Conservation (phyloP, 53 echinoderm and acorn worm species). For the Luidia sarsii region DNA sequence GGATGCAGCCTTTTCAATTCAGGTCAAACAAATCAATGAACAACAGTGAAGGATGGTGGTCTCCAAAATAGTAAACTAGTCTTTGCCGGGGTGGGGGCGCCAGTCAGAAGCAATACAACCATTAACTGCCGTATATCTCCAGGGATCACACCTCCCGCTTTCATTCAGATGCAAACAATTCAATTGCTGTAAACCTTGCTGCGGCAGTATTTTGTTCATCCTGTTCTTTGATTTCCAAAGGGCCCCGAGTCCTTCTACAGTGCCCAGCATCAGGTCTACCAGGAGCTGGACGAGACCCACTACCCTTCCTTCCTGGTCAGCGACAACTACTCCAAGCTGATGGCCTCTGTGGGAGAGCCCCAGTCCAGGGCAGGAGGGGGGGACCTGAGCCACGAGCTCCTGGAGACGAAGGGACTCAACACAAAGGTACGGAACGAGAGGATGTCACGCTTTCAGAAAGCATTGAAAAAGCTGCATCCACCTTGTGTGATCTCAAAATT, state of each 20-base stretch:
- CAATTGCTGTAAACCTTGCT: neutral
- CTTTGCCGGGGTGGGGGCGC: too few relatives aligned
- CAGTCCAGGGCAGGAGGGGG: neutral
- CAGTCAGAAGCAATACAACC: too few relatives aligned
- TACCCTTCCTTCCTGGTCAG: constrained; percentile 96
- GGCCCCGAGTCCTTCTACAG: constrained; percentile 96
- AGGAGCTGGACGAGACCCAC: constrained; percentile 81
- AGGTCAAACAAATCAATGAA: too few relatives aligned
- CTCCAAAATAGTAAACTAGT: too few relatives aligned
- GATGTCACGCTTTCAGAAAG: too few relatives aligned
- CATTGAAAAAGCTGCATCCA: too few relatives aligned
- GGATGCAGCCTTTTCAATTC: too few relatives aligned
- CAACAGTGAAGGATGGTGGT: neutral
- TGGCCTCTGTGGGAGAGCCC: constrained; percentile 25
- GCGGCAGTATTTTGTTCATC: neutral
- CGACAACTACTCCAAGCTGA: constrained; percentile 76
- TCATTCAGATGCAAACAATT: too few relatives aligned
- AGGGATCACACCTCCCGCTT: too few relatives aligned
- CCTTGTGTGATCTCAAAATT: too few relatives aligned
- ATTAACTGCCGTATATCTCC: too few relatives aligned
- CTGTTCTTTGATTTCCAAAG: constrained; percentile 15
- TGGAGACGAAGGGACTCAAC: constrained; percentile 58
- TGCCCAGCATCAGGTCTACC: constrained; percentile 89
- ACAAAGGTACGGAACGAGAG: constrained; percentile 22
- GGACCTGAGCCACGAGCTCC: constrained; percentile 41